A percentile compares a stretch with the other conserved stretches of the same genome.
These are phyloP conservation scores for Orcinus orca DNA, from an alignment of 2,113 vertebrate genomes.

Conservation along the genomic window DNA sequence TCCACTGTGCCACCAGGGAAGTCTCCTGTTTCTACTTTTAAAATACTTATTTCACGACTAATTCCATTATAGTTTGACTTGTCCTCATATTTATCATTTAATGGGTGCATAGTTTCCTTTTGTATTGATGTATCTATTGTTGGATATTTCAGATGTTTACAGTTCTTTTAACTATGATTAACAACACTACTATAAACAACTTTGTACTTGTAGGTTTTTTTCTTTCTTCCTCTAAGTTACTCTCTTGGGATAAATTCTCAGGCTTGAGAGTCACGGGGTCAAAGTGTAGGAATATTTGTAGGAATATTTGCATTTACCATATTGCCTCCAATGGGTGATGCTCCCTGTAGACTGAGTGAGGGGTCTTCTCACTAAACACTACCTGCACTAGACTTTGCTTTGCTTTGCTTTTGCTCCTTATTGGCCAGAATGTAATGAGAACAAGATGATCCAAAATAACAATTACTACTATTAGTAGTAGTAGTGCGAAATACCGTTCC, in stretches of 20 bases:
- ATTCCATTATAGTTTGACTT: background rate
- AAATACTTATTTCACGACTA: background rate
- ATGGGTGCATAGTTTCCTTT: background rate
- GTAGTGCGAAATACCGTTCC: background rate
- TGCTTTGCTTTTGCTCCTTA: background rate
- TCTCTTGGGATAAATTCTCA: slow-evolving; percentile 27
- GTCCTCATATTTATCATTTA: background rate
- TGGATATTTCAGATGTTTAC: slow-evolving; percentile 13
- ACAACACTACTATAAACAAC: slow-evolving; percentile 5
- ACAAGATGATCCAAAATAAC: background rate
- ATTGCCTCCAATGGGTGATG: background rate
- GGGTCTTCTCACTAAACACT: background rate
- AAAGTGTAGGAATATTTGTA: background rate
- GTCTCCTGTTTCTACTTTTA: background rate
- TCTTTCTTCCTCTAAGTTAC: slow-evolving; percentile 11
- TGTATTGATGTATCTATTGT: background rate
- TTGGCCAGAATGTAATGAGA: background rate
- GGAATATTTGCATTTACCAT: background rate
- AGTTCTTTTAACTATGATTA: background rate
- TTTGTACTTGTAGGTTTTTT: background rate
- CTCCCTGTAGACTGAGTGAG: background rate
- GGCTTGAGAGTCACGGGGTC: background rate
- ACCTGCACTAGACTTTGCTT: background rate
- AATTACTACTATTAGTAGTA: background rate
- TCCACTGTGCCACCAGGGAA: too few relatives aligned